Conservation (phyloP, 1,140 invertebrate species). For the Alviniconcha marisindica region DNA sequence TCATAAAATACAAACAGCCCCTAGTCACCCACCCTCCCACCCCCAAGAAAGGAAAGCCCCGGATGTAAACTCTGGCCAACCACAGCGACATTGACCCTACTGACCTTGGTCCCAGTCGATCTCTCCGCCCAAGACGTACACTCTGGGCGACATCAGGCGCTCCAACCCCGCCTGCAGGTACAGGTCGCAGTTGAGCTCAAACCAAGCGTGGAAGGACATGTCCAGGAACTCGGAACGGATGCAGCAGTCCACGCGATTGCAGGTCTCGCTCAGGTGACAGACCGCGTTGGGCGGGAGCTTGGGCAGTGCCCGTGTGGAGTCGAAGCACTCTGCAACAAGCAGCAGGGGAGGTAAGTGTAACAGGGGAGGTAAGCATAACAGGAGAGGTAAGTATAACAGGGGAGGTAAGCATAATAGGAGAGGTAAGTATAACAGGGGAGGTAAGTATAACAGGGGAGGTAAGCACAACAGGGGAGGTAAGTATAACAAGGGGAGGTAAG, state of each 20-base stretch:
- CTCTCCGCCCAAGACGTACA: constrained; percentile 47
- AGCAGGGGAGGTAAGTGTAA: too few relatives aligned
- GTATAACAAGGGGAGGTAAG: too few relatives aligned
- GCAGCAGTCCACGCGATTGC: constrained; percentile 56
- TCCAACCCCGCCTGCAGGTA: constrained; percentile 27
- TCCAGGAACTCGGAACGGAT: constrained; percentile 45
- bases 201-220: constrained; percentile 46
- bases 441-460: too few relatives aligned
- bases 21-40: not conserved
- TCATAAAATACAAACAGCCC: too few relatives aligned
- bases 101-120: constrained; percentile 35
- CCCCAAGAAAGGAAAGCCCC: too few relatives aligned
- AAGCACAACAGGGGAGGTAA: too few relatives aligned
- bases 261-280: constrained; percentile 53
- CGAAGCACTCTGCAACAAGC: constrained; percentile 14
- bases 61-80: not conserved
- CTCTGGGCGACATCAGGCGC: constrained; percentile 18
- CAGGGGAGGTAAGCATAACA: too few relatives aligned
- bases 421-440: too few relatives aligned
- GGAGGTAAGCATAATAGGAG: too few relatives aligned
- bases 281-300: constrained; percentile 35
- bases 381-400: too few relatives aligned
- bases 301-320: constrained; percentile 44
- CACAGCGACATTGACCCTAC: not conserved
- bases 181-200: constrained; percentile 43